Evolutionary conservation across 2,113 vertebrate species (phyloP).

Genomic region (Myotis davidii): DNA sequence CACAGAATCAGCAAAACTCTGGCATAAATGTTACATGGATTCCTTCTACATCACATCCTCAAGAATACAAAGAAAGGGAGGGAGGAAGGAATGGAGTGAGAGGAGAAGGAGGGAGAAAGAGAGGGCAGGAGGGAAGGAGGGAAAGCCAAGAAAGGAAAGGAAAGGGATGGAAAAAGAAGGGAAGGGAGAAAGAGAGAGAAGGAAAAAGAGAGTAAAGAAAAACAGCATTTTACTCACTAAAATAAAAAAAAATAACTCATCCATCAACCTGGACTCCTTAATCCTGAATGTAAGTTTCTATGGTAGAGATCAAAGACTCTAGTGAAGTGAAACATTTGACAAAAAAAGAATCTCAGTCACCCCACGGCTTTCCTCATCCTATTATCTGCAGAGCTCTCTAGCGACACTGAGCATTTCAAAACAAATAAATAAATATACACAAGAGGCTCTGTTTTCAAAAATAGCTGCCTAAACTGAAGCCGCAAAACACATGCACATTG

Average conservation of each 20-base stretch:
- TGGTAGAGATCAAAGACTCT: not conserved
- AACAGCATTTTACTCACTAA: not conserved
- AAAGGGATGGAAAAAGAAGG: not conserved
- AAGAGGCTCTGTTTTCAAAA: constrained; percentile 55
- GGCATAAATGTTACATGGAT: constrained; percentile 1
- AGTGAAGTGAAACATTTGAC: not conserved
- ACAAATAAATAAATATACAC: constrained; percentile 36
- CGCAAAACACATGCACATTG: constrained; percentile 43
- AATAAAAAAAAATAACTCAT: constrained; percentile 6
- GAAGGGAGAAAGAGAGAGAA: not conserved
- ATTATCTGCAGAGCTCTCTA: not conserved
- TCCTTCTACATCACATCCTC: not conserved
- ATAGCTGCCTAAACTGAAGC: constrained; percentile 54
- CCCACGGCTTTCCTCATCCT: not conserved
- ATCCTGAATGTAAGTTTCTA: not conserved
- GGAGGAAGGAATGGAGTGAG: not conserved
- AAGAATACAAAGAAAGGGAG: not conserved
- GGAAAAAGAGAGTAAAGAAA: not conserved
- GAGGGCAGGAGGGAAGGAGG: not conserved
- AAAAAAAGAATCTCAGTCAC: not conserved
- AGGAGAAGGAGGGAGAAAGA: too few relatives aligned
- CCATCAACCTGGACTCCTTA: not conserved
- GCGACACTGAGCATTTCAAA: constrained; percentile 15
- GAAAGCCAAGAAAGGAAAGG: not conserved
- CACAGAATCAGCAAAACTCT: constrained; percentile 48